Conservation (phyloP, 2,797 vertebrate species). For the Galagoides demidoff region DNA sequence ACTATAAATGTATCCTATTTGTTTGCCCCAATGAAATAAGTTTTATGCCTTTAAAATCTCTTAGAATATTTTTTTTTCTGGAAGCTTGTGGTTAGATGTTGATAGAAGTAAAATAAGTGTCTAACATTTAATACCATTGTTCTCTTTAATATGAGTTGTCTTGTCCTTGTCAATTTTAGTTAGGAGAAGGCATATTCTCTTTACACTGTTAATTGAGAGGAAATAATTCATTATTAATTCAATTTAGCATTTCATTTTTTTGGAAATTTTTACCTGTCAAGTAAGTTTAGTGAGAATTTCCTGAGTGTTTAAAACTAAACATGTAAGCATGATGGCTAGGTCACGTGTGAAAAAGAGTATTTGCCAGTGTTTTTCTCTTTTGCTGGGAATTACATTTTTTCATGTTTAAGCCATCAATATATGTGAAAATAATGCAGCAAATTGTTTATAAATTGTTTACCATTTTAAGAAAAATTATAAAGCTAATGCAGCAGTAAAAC, state of each 20-base stretch:
- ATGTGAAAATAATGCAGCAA: not conserved
- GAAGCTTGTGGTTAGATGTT: not conserved
- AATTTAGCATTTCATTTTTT: conserved; percentile 23
- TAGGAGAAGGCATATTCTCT: not conserved
- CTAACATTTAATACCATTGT: not conserved
- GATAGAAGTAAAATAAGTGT: conserved; percentile 10
- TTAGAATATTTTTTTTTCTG: conserved; percentile 37
- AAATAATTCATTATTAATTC: conserved; percentile 20
- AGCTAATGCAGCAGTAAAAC: not conserved
- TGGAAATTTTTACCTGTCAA: not conserved
- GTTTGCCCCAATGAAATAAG: not conserved
- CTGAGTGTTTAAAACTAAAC: conserved; percentile 24
- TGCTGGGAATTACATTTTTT: conserved; percentile 16
- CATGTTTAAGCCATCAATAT: not conserved
- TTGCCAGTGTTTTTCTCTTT: not conserved
- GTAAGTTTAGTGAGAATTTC: not conserved
- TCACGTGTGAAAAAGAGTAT: not conserved
- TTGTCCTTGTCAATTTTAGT: not conserved
- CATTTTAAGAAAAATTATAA: conserved; percentile 26
- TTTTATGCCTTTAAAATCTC: not conserved
- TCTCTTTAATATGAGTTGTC: not conserved
- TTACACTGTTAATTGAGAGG: not conserved
- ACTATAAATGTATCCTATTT: not conserved
- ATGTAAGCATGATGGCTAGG: not conserved
- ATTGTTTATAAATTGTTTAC: not conserved